Evolutionary conservation across 2,888 invertebrate genomes (phyloP).

Genomic region (Ectropis crepuscularia): DNA sequence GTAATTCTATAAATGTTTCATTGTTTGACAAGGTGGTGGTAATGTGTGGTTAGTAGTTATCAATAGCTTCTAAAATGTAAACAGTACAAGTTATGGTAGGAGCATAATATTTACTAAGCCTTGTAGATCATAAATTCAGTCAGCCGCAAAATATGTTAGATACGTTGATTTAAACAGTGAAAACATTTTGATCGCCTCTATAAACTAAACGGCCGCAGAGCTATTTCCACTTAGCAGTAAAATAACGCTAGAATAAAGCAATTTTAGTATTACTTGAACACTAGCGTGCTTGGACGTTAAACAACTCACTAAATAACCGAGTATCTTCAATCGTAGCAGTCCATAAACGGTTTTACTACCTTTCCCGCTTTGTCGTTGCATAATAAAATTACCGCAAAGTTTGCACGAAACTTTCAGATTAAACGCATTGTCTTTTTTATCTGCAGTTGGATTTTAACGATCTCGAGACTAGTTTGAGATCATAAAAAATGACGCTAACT

Average conservation of each 20-base stretch:
- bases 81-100: too few relatives aligned
- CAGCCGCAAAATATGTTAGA: conserved; percentile 17
- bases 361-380: conserved; percentile 40
- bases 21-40: too few relatives aligned
- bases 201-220: conserved; percentile 23
- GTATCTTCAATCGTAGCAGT: conserved; percentile 40
- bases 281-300: conserved; percentile 37
- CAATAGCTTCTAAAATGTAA: too few relatives aligned
- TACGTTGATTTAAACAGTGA: conserved; percentile 19
- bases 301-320: conserved; percentile 40
- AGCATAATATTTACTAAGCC: not conserved
- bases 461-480: not conserved
- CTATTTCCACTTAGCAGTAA: conserved; percentile 34
- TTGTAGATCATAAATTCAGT: conserved; percentile 10
- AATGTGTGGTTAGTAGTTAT: too few relatives aligned
- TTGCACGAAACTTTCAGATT: conserved; percentile 29
- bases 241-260: conserved; percentile 26
- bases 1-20: too few relatives aligned
- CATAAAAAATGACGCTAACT: not conserved
- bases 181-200: conserved; percentile 21
- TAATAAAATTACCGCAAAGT: conserved; percentile 42
- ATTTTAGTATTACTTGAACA: conserved; percentile 27
- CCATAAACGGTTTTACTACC: conserved; percentile 40
- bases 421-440: conserved; percentile 23
- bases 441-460: conserved; percentile 17